Conservation (phyloP, 2,797 vertebrate species). For the Sylvia borin region DNA sequence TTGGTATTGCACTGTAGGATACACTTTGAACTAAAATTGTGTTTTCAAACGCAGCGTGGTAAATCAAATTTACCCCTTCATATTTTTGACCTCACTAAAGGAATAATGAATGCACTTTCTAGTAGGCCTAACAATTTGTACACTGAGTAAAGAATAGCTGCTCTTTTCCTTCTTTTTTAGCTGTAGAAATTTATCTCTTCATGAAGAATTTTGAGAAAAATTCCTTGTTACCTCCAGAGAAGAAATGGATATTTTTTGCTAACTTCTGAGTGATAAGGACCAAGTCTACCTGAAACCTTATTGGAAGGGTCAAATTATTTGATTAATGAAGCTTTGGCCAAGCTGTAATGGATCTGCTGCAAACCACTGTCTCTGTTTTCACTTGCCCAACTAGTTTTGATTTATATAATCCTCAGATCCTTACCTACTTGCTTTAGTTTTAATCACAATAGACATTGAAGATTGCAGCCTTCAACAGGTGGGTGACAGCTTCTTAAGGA, state of each 20-base stretch:
- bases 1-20: neutral
- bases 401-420: neutral
- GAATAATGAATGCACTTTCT: neutral
- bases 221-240: neutral
- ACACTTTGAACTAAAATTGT: neutral
- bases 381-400: neutral
- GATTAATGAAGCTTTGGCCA: neutral
- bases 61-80: neutral
- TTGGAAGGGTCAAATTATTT: neutral
- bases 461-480: neutral
- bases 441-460: neutral
- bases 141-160: neutral
- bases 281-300: neutral
- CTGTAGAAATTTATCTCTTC: neutral
- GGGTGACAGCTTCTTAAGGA: neutral
- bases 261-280: neutral
- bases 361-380: neutral
- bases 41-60: neutral
- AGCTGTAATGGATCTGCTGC: neutral
- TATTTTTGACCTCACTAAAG: neutral
- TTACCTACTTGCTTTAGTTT: neutral
- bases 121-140: neutral
- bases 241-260: neutral
- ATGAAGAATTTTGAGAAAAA: neutral
- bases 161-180: neutral